A percentile compares a stretch with the other conserved stretches of the same genome.
These are phyloP conservation scores for Celastrina argiolus DNA, from an alignment of 2,888 invertebrate genomes.

Conservation along the genomic window DNA sequence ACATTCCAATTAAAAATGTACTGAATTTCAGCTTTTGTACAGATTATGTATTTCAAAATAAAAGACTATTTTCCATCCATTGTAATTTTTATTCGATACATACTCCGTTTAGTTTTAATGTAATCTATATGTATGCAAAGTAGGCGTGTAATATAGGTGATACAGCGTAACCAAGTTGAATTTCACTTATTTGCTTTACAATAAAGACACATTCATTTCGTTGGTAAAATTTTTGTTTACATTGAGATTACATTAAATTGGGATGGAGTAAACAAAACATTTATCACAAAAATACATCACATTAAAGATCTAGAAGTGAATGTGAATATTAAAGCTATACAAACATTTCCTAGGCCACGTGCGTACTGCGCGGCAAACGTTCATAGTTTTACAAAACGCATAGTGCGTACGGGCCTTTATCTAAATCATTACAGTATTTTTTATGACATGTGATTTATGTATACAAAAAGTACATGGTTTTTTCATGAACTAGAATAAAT, in stretches of 20 bases:
- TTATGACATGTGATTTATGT: neutral
- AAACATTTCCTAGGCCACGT: neutral
- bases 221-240: too few relatives aligned
- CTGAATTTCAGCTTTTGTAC: conserved; percentile 35
- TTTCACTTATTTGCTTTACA: too few relatives aligned
- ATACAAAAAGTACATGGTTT: neutral
- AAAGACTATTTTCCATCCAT: conserved; percentile 39
- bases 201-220: too few relatives aligned
- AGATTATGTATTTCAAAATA: conserved; percentile 36
- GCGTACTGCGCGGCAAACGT: neutral
- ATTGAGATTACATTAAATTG: too few relatives aligned
- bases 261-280: conserved; percentile 38
- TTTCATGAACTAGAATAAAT: conserved; percentile 5
- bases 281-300: conserved; percentile 31
- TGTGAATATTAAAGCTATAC: neutral
- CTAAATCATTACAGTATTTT: neutral
- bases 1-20: conserved; percentile 21
- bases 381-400: neutral
- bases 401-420: neutral
- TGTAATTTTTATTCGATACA: conserved; percentile 39
- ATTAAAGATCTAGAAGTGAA: neutral
- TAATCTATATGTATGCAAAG: too few relatives aligned
- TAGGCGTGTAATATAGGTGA: too few relatives aligned
- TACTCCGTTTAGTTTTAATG: too few relatives aligned
- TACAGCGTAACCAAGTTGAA: too few relatives aligned